Base-by-base conservation (phyloP, 2,888 invertebrate genomes). In the Nemapogon koenigi region DNA sequence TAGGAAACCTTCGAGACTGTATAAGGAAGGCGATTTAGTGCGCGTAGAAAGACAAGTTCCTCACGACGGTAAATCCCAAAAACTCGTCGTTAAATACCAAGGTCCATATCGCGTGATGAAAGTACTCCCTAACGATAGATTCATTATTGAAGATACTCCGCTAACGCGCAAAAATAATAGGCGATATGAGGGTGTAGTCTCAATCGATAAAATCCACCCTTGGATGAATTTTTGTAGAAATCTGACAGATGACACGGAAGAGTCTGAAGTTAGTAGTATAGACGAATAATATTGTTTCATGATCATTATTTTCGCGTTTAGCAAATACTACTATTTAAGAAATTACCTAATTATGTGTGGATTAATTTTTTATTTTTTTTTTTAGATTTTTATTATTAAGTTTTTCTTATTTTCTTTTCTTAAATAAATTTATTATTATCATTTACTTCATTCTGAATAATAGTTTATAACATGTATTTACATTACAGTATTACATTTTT, bases 181-280 rank as follows among this genome's bases (percentile, higher is more conserved):
- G 19, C 18, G 35, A 10, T 45, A 45, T 30, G 41, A 43, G 28
- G 28, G 22, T 3, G 25, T 43, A 13, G 37, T 45, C 22, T 35
- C 45, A 2, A 28, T 41, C 1, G 45, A 45, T 16, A 45, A 45
- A 35, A 16, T 42, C 19, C 38, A 40, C 11, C 41, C 37, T 1
- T 41, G 41, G 41, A 33, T 38, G 6, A 41, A 25, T 17, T 41
- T 38, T 19, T 7, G 8, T 22, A 22, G 22, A 8, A 22, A 8
- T 22, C 6, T 7, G 6, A 7, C 22, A 22, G 22, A 22, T 8
- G 22, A 22, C 22, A 22, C 22, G 22, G 8, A 22, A n/a, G n/a
- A n/a, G n/a, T n/a, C n/a, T n/a, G n/a, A n/a, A n/a, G n/a, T n/a
- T n/a, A n/a, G n/a, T n/a, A n/a, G n/a, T n/a, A n/a, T n/a, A n/a